Evolutionary conservation across 2,113 vertebrate species (phyloP), one percentile per base, ranked within the genome.

Genomic region (Mesitornis unicolor): DNA sequence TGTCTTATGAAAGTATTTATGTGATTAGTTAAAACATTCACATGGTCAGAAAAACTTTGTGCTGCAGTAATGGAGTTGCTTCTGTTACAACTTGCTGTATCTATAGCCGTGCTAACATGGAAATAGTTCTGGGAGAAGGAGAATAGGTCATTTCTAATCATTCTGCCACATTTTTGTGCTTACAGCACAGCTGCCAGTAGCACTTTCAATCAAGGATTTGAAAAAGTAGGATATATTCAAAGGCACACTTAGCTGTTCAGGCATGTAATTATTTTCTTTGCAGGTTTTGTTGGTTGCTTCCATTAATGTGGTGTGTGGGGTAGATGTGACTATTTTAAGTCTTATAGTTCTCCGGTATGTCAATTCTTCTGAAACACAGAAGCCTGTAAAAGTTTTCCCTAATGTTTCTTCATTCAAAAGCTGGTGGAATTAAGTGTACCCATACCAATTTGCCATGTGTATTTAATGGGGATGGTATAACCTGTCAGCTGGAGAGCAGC

Each of bases 201-300:
- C 26, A 16, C 63, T 93, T 94, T 75, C 70, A 88, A 4, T 87
- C 75, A 83, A 90, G 56, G 67, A 73, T 93, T 94, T 94, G 68
- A 80, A 90, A 76, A 86, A 61, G 85, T 7, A 5, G 54, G 18
- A 5, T 86, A 12, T 74, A 54, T 95, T 95, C 82, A 88, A 80
- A 92, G 63, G 68, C 80, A 57, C 7, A 11, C 50, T 88, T 88
- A 92, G 59, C 71, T 88, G 54, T 92, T 93, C 54, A 76, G 17
- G 53, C 67, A 74, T 65, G 67, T 90, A 85, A 87, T 92, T 87
- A 60, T 92, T 86, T 95, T 92, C 78, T 87, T 93, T 67, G 15
- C 59, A 73, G 81, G 48, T 88, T 94, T 95, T 79, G 87, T 85
- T 65, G n/a, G 63, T 86, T 88, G 59, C 47, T 90, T 94, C 54